Conservation (phyloP, 2,888 invertebrate genomes). For the Xylota segnis region DNA sequence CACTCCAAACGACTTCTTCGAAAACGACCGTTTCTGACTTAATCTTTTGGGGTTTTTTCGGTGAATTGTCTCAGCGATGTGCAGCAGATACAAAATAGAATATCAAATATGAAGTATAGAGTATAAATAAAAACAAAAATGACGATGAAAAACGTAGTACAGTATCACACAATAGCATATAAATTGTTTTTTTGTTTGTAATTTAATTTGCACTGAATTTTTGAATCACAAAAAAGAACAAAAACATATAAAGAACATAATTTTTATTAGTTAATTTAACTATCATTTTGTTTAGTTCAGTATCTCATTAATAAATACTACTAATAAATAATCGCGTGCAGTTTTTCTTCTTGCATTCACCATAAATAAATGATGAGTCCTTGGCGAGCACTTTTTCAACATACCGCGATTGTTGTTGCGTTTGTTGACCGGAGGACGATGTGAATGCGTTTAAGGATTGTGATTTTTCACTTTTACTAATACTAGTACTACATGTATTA, state of each 20-base stretch:
- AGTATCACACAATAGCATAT: slow-evolving; percentile 59
- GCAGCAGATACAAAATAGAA: neutral
- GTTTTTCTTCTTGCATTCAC: slow-evolving; percentile 60
- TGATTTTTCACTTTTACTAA: slow-evolving; percentile 47
- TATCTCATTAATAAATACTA: slow-evolving; percentile 58
- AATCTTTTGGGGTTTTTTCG: neutral
- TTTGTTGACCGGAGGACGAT: neutral
- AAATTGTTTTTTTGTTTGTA: slow-evolving; percentile 24
- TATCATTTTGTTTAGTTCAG: slow-evolving; percentile 52
- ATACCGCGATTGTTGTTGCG: slow-evolving; percentile 45
- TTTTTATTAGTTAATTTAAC: slow-evolving; percentile 60
- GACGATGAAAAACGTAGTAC: slow-evolving; percentile 37
- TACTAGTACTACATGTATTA: slow-evolving; percentile 51
- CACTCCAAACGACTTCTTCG: slow-evolving; percentile 9
- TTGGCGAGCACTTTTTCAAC: slow-evolving; percentile 52
- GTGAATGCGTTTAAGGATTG: neutral
- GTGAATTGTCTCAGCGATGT: neutral
- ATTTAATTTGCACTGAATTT: slow-evolving; percentile 65
- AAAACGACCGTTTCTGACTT: slow-evolving; percentile 44
- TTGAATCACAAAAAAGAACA: slow-evolving; percentile 29
- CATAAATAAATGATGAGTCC: slow-evolving; percentile 60
- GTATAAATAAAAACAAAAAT: slow-evolving; percentile 19
- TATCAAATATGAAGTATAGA: slow-evolving; percentile 12
- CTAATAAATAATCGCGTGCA: slow-evolving; percentile 41
- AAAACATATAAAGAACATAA: slow-evolving; percentile 1